These are phyloP conservation scores for Tetranychus piercei DNA, from an alignment of 2,888 invertebrate genomes.

Conservation along the genomic window DNA sequence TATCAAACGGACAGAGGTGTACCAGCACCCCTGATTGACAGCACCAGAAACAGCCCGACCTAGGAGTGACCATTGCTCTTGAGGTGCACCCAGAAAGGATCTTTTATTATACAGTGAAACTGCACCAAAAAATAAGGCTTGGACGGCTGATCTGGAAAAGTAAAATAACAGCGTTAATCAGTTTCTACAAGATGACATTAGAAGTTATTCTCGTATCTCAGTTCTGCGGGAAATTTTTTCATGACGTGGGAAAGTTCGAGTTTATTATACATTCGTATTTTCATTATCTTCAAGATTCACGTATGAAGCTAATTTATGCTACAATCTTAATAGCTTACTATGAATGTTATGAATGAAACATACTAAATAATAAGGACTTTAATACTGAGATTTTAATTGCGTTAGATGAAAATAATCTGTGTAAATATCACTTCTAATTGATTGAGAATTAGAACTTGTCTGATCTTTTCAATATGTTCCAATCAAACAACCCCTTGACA, in stretches of 20 bases:
- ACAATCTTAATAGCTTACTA: too few species aligned
- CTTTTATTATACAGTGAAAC: constrained; percentile 6
- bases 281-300: too few species aligned
- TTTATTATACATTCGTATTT: background rate
- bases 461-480: too few species aligned
- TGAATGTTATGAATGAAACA: too few species aligned
- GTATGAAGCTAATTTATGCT: too few species aligned
- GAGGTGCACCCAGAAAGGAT: background rate
- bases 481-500: too few species aligned
- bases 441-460: too few species aligned
- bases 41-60: constrained; percentile 8
- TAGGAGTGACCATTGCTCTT: background rate
- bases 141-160: constrained; percentile 3
- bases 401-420: too few species aligned
- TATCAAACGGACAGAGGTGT: constrained; percentile 5
- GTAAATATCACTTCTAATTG: too few species aligned
- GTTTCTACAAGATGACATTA: background rate
- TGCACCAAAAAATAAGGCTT: background rate
- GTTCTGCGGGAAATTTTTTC: background rate
- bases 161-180: background rate
- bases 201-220: background rate
- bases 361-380: too few species aligned
- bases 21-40: constrained; percentile 4
- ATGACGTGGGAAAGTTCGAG: background rate
- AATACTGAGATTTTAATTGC: too few species aligned